Evolutionary conservation across 1,140 invertebrate genomes (phyloP), one percentile per base, ranked within the genome.

Genomic region (Pogonomyrmex barbatus): DNA sequence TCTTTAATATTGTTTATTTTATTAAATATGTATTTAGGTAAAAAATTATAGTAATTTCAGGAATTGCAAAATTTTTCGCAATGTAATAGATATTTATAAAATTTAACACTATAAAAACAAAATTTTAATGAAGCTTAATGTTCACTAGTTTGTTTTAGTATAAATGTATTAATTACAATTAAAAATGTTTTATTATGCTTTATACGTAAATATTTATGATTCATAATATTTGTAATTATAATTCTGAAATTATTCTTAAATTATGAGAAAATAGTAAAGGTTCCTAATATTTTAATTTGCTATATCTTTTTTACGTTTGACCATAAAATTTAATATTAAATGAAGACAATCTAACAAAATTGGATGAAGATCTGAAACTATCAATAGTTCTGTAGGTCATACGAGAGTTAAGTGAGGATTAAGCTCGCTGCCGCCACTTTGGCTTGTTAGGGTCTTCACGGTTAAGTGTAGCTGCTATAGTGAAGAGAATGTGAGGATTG

Each of bases 401-500:
- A 58, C 12, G 42, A 54, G 68, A 62, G 85, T 83, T 83, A 83
- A 87, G 79, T 30, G 33, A 30, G 68, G 68, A 83, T 87, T 83
- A 87, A 87, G 56, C 50, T 67, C 24, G 58, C 36, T 75, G 10
- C 33, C 58, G 68, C 39, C 68, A 83, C 60, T 83, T 87, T 68
- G 62, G 50, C 62, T 88, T 84, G 68, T 88, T 86, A 88, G 39
- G 56, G 71, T 77, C 14, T 68, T 88, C 83, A 62, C 62, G 17
- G 60, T 81, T 84, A 76, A 71, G 50, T 75, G 63, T 79, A 68
- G 54, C 47, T 54, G 5, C 50, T 71, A 62, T 73, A 85, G 36
- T 42, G 36, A 85, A 73, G 65, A 85, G 47, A 50, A 77, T 70
- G 70, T 62, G 54, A 62, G 33, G n/a, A 71, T 71, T 65, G 24